Evolutionary conservation across 2,797 vertebrate species (phyloP).

Genomic region (Apogon talboti): DNA sequence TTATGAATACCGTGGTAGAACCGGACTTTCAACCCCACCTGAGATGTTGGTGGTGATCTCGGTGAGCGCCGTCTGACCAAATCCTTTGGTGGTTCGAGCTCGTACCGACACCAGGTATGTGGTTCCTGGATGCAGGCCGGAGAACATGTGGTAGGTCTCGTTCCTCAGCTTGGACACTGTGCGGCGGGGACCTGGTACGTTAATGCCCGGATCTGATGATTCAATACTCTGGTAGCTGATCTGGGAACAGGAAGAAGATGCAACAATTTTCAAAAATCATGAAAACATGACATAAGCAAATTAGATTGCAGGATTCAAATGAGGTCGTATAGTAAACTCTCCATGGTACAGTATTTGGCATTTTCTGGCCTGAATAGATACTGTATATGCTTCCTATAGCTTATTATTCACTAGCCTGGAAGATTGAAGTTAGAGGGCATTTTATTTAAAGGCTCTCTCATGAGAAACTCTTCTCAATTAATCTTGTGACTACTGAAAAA

Average conservation of each 20-base stretch:
- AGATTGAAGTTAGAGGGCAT: slow-evolving; percentile 37
- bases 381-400: neutral
- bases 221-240: slow-evolving; percentile 98
- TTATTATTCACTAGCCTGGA: slow-evolving; percentile 32
- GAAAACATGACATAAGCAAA: neutral
- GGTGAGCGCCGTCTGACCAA: slow-evolving; percentile 92
- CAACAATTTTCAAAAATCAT: slow-evolving; percentile 1
- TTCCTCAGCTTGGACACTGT: slow-evolving; percentile 95
- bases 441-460: slow-evolving; percentile 52
- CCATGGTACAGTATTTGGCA: neutral
- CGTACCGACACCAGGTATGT: slow-evolving; percentile 96
- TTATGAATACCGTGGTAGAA: too few species aligned
- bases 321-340: neutral
- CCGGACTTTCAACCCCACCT: slow-evolving; percentile 74
- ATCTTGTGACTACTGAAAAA: slow-evolving; percentile 37
- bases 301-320: slow-evolving; percentile 1
- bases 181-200: slow-evolving; percentile 91
- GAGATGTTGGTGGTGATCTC: slow-evolving; percentile 99
- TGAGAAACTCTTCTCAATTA: slow-evolving; percentile 53
- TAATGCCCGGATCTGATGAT: slow-evolving; percentile 92
- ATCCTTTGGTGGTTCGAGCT: slow-evolving; percentile 92
- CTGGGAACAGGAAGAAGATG: slow-evolving; percentile 66
- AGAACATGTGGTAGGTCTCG: slow-evolving; percentile 97
- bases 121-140: slow-evolving; percentile 93
- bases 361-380: neutral